Conservation (phyloP, 2,797 vertebrate species). For the Xenopus petersii region DNA sequence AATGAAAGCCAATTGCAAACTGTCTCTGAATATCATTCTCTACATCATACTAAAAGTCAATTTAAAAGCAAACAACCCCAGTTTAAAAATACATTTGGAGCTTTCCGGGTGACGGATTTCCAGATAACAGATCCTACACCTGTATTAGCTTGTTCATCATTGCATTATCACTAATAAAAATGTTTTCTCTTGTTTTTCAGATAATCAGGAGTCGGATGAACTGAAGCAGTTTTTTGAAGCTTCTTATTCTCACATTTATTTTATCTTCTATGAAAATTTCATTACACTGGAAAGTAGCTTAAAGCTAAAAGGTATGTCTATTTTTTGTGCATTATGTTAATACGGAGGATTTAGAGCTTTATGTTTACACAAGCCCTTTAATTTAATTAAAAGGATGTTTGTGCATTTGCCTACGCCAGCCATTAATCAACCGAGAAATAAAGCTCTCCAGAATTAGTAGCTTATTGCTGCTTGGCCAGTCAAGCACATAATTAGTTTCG, state of each 20-base stretch:
- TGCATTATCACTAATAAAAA: too few species aligned
- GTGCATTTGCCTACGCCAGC: not conserved
- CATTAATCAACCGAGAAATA: constrained; percentile 3
- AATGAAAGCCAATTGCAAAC: too few species aligned
- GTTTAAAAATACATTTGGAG: too few species aligned
- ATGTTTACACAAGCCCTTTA: not conserved
- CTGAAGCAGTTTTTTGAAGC: constrained; percentile 94
- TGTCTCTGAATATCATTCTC: too few species aligned
- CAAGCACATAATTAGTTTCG: not conserved
- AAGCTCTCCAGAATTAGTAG: not conserved
- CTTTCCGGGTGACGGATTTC: too few species aligned
- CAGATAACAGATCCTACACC: too few species aligned
- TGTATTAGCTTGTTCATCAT: too few species aligned
- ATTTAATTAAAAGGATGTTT: constrained; percentile 1
- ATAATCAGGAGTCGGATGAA: constrained; percentile 89
- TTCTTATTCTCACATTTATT: constrained; percentile 98
- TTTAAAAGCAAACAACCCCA: too few species aligned
- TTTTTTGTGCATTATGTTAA: not conserved
- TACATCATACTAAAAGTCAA: too few species aligned
- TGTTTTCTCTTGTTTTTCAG: constrained; percentile 64
- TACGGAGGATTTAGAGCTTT: not conserved
- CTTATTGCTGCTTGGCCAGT: not conserved
- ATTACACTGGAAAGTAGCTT: constrained; percentile 97
- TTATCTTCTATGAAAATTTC: constrained; percentile 99
- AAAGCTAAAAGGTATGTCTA: constrained; percentile 90